Evolutionary conservation across 1,140 invertebrate genomes (phyloP).

Genomic region (Conus betulinus): DNA sequence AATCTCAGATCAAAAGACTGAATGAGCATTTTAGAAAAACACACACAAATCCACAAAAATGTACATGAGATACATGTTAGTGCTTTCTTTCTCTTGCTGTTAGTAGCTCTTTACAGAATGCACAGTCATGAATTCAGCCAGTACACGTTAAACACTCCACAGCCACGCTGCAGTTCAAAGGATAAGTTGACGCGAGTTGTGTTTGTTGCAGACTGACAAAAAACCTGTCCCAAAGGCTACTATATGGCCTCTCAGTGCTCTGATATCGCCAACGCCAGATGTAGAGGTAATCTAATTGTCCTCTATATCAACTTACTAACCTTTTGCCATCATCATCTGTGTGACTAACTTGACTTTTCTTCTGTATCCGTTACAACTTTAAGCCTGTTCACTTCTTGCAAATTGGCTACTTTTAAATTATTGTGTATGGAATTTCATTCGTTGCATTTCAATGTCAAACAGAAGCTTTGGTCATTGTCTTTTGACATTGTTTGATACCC

Average conservation of each 20-base stretch:
- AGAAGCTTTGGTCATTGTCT: background rate
- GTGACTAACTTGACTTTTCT: background rate
- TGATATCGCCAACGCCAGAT: constrained; percentile 50
- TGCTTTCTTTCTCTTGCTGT: background rate
- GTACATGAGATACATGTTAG: background rate
- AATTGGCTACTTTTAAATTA: background rate
- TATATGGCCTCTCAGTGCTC: constrained; percentile 58
- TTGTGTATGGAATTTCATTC: background rate
- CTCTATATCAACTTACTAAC: background rate
- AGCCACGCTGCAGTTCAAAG: background rate
- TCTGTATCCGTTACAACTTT: background rate
- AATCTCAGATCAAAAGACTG: too few species aligned
- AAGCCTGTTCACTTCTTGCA: background rate
- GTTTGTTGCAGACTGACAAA: constrained; percentile 60
- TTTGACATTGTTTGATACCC: background rate
- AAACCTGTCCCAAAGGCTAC: constrained; percentile 55
- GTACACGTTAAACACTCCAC: background rate
- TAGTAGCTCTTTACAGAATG: background rate
- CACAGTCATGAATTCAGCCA: background rate
- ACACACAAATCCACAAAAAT: background rate
- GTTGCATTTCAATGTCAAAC: background rate
- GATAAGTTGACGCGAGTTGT: constrained; percentile 15
- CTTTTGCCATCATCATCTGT: background rate
- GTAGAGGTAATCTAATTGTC: constrained; percentile 54
- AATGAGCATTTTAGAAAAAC: too few species aligned